Evolutionary conservation across 2,888 invertebrate genomes (phyloP), one percentile per base, ranked within the genome.

Genomic region (Caenorhabditis sp.): DNA sequence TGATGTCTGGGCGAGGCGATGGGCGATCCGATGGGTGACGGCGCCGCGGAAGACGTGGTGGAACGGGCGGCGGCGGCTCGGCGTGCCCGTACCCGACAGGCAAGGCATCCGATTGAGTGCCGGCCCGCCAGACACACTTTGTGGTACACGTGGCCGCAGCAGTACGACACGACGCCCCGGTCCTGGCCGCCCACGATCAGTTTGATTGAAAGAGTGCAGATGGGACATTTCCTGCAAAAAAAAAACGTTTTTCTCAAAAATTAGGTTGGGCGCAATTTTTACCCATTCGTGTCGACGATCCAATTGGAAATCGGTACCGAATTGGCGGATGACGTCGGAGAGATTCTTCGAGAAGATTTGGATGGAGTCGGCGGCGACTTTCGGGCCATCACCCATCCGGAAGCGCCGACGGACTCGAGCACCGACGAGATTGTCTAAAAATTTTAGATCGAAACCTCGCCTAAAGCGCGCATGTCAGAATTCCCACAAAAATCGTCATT

Each of bases 141-240:
- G 53, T 83, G 83, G 58, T 76, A 82, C 0, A 78, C 63, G 70
- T 83, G 83, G 20, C 82, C 78, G 58, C 83, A 83, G 1, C 43
- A 63, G 30, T 72, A 80, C 11, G 73, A 55, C 1, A 59, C 59
- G 15, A 78, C 75, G 5, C 72, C 71, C 2, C 55, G 55, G 15
- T 73, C 79, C 8, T 41, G 26, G 1, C 79, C 80, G 5, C 79
- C 79, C 26, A 81, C 78, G 4, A 70, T 24, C 48, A 78, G 74
- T 43, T 72, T 66, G 17, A 82, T 71, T 3, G 82, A 53, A 0
- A 83, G 73, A 0, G 80, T 71, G 48, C 83, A 83, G 30, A 83
- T 63, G 11, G 78, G 82, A 56, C 83, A 83, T 59, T 66, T 63
- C 30, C 82, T 82, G 61, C 26, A 81, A 61, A 35, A 45, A n/a